Percentiles rank a stretch among this genome's conserved stretches.
Evolutionary conservation across 2,888 invertebrate genomes (phyloP).

Genomic region (Metellina segmentata): DNA sequence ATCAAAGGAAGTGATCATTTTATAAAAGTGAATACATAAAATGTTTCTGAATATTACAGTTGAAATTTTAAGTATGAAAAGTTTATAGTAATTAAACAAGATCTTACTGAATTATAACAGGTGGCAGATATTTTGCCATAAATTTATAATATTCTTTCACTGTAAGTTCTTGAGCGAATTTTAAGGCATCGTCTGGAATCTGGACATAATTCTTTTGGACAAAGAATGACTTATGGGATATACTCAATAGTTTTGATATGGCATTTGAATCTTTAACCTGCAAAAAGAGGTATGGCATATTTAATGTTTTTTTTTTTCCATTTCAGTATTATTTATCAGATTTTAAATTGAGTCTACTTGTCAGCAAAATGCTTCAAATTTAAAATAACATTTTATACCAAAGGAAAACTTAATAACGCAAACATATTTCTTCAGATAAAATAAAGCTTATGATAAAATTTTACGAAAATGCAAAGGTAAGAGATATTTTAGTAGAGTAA

Average conservation of each 20-base stretch:
- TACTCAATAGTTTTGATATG: not conserved
- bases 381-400: not conserved
- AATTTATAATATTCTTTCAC: constrained; percentile 28
- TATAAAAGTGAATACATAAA: too few relatives aligned
- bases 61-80: not conserved
- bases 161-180: constrained; percentile 4
- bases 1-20: too few relatives aligned
- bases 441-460: too few relatives aligned
- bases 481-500: too few relatives aligned
- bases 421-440: not conserved
- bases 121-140: constrained; percentile 32
- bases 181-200: not conserved
- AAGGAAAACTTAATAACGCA: not conserved
- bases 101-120: constrained; percentile 29
- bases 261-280: not conserved
- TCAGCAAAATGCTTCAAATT: not conserved
- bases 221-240: constrained; percentile 50
- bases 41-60: too few relatives aligned
- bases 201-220: not conserved
- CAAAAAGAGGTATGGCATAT: not conserved
- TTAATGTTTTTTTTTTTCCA: not conserved
- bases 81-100: not conserved
- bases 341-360: not conserved
- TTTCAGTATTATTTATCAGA: not conserved
- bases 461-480: too few relatives aligned